Percentiles rank a stretch among this genome's conserved stretches.
phyloP scores from a whole-genome alignment of 2,797 vertebrate species.

The Onychomys leucogaster region DNA sequence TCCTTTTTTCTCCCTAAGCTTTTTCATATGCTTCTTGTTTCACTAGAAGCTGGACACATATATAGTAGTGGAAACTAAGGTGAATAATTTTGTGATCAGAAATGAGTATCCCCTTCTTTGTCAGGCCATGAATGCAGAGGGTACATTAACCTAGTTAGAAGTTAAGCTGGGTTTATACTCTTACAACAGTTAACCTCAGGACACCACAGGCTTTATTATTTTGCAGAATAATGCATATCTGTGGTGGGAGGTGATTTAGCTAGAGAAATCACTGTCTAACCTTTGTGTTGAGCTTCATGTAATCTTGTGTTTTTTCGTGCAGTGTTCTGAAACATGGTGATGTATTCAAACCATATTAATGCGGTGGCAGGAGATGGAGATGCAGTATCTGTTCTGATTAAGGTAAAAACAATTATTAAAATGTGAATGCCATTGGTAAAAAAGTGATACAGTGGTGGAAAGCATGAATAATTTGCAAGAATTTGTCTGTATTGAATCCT shows the following conservation, averaged over 20 bases:
- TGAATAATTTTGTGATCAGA: slow-evolving; percentile 7
- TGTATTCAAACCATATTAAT: not conserved
- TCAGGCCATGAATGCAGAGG: not conserved
- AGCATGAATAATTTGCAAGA: slow-evolving; percentile 56
- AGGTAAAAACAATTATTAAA: not conserved
- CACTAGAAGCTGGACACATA: not conserved
- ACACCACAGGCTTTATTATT: not conserved
- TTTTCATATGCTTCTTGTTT: slow-evolving; percentile 5
- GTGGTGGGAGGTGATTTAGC: not conserved
- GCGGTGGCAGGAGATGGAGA: not conserved
- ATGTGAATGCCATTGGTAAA: not conserved
- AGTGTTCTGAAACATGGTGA: not conserved
- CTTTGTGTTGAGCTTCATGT: not conserved
- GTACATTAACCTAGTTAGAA: not conserved
- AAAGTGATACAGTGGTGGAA: not conserved
- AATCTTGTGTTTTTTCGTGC: not conserved
- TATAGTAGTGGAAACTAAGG: not conserved
- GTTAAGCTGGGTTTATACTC: slow-evolving; percentile 4
- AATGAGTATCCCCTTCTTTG: not conserved
- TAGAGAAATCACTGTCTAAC: not conserved
- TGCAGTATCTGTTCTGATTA: not conserved
- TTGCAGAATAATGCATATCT: not conserved
- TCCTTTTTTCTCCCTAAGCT: not conserved
- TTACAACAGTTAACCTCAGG: not conserved
- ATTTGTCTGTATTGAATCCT: slow-evolving; percentile 55